Base-by-base conservation (phyloP, 2,797 vertebrate species). In the Neoniphon sammara region DNA sequence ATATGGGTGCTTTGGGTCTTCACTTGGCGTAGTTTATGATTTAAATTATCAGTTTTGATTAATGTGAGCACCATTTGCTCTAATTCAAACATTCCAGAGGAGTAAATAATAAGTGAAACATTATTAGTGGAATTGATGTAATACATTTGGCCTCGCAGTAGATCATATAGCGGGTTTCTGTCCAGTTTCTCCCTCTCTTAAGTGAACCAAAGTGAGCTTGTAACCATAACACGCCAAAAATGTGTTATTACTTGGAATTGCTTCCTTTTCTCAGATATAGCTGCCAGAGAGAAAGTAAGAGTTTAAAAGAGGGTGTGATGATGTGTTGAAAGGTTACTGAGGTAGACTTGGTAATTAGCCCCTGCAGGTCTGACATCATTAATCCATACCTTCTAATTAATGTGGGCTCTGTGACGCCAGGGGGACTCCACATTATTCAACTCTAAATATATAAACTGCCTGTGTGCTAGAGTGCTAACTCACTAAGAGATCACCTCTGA, bases 301-400 rank as follows among this genome's bases (percentile, higher is more conserved):
- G 65, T 79, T 70, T 60, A 86, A 82, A 67, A 17, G 62, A 73
- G 79, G 74, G 85, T 86, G 87, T 80, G 65, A 91, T 91, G 90
- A 88, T 89, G 85, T 93, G 92, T 88, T 91, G 87, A 93, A 93
- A 94, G 92, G 92, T 93, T 91, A 91, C 83, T 49, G 88, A 91
- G 89, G 92, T 93, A 91, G 88, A 90, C 88, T 88, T 31, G 82
- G 91, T 94, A 94, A 95, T 94, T 94, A 94, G 88, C 90, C 92
- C 92, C 90, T 77, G 80, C 89, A 89, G 93, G 91, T 93, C 89
- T 90, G 87, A 88, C 90, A 92, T 93, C 93, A 93, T 94, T 94
- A 94, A 94, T 95, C 92, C 91, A 91, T 91, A 91, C 85, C 83
- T 91, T 88, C 89, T 93, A 94, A 93, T 94, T 91, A 94, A 91